Evolutionary conservation across 2,888 invertebrate genomes (phyloP).

Genomic region (Campoplex nolae): DNA sequence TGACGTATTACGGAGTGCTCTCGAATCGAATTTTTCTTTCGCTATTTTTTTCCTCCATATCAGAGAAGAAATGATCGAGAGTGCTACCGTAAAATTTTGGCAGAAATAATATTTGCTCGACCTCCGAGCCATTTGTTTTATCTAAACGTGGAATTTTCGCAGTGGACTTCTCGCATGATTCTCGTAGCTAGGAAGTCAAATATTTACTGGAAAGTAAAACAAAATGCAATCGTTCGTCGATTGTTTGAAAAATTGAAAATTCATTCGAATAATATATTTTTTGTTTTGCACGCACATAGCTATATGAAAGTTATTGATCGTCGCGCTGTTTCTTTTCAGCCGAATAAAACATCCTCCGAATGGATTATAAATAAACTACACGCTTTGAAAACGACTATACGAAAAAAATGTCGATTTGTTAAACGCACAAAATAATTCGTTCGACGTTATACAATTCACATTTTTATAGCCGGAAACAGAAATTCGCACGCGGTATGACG

Average conservation of each 20-base stretch:
- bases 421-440: constrained; percentile 8
- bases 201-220: background rate
- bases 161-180: background rate
- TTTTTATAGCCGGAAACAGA: background rate
- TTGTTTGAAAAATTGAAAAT: background rate
- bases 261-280: background rate
- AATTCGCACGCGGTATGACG: background rate
- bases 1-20: background rate
- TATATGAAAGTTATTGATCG: background rate
- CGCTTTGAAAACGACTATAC: background rate
- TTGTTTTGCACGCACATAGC: background rate
- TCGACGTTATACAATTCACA: background rate
- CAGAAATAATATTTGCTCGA: constrained; percentile 39
- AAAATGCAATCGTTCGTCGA: background rate
- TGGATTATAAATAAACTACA: background rate
- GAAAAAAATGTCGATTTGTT: background rate
- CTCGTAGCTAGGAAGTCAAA: background rate
- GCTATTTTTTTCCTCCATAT: background rate
- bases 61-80: background rate
- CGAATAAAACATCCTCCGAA: background rate
- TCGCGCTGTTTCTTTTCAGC: background rate
- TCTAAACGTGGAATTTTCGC: background rate
- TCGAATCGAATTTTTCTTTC: background rate
- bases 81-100: background rate
- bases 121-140: constrained; percentile 19